phyloP scores from a whole-genome alignment of 2,797 vertebrate genomes.

The Galago senegalensis region DNA sequence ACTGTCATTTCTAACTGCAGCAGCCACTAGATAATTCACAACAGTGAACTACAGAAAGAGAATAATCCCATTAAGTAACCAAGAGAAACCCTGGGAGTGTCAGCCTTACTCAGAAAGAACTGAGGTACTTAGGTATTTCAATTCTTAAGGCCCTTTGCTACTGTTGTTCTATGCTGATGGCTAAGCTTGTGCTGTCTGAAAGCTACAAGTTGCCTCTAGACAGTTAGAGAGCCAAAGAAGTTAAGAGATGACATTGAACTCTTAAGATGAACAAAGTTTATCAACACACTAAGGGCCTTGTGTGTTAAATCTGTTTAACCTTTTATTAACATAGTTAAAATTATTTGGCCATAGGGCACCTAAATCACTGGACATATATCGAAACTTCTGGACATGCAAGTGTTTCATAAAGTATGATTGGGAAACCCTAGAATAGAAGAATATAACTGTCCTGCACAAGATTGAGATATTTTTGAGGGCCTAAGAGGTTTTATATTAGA shows the following conservation, averaged over 20 bases:
- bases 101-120: neutral
- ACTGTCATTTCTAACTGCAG: neutral
- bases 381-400: neutral
- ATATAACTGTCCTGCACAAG: neutral
- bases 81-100: neutral
- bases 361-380: neutral
- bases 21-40: neutral
- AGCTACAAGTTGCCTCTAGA: neutral
- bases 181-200: neutral
- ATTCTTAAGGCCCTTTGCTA: neutral
- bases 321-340: neutral
- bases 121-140: neutral
- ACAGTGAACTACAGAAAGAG: neutral
- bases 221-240: neutral
- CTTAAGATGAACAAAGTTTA: neutral
- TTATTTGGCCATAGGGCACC: neutral
- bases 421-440: neutral
- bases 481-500: neutral
- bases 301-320: neutral
- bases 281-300: neutral
- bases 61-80: neutral
- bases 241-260: neutral
- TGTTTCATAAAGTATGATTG: neutral
- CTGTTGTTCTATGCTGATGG: neutral
- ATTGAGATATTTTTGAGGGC: neutral